These are phyloP conservation scores for rat (Rattus norvegicus) DNA, from an alignment of 2,113 vertebrate genomes.

Conservation along the genomic window GRCr8 NC_086023.1:48419001-48419500, in stretches of 20 bases:
- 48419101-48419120: not conserved
- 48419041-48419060: not conserved
- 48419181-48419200: conserved; percentile 20
- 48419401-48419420: not conserved
- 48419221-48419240: conserved; percentile 11
- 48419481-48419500: rapidly evolving
- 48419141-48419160: not conserved
- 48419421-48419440: not conserved
- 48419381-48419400: not conserved
- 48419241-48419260: not conserved
- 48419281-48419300: not conserved
- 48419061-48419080: not conserved
- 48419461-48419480: not conserved
- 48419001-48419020: not conserved
- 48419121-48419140: not conserved
- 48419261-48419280: not conserved
- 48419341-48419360: not conserved
- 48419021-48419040: not conserved
- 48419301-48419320: conserved; percentile 23
- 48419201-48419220: conserved; percentile 32
- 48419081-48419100: not conserved
- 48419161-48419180: not conserved
- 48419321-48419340: conserved; percentile 15
- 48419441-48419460: not conserved
- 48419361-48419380: conserved; percentile 4